Base-by-base conservation (phyloP, 2,797 vertebrate species). In the Glyptemys insculpta region DNA sequence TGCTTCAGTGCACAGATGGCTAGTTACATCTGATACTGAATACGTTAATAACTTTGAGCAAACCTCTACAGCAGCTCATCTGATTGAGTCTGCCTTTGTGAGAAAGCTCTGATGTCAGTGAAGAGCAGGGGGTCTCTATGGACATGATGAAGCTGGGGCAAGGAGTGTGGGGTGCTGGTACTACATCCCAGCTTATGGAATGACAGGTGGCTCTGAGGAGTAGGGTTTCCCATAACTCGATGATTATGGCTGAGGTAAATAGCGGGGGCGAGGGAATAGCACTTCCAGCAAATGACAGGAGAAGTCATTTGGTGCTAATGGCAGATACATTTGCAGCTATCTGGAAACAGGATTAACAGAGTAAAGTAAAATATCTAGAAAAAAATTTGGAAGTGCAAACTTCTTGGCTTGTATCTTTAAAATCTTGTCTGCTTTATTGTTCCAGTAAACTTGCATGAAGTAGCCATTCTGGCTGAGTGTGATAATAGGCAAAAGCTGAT, bases 161-260 rank as follows among this genome's bases (percentile, higher is more conserved):
- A 54, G 37, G 3, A 1, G 0, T 0, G 1, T 27, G n/a, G 49
- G 44, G 0, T 0, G 21, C 65, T 23, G 78, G n/a, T 4, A 15
- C 76, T 41, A 79, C 23, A 47, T 50, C 57, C 10, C 41, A 23
- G 18, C 7, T 57, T 18, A 10, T 27, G 16, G 37, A 27, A 41
- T 25, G 25, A 44, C 37, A 57, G 53, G 19, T 25, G 23, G 5
- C 9, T 34, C 31, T 79, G 47, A 52, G 4, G 37, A 52, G 25
- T 79, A 91, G 34, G 56, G 83, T 90, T 27, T 57, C 78, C 88
- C 4, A 1, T n/a, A 6, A 34, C 82, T 78, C 6, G 0, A 0
- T 0, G 27, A 5, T 0, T 16, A 16, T 82, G 44, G 82, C 57
- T 80, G 11, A 59, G 2, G n/a, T 6, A n/a, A 79, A 59, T 0